Evolutionary conservation across 2,113 vertebrate genomes (phyloP), one percentile per base, ranked within the genome.

Genomic region (Oryzias woworae): DNA sequence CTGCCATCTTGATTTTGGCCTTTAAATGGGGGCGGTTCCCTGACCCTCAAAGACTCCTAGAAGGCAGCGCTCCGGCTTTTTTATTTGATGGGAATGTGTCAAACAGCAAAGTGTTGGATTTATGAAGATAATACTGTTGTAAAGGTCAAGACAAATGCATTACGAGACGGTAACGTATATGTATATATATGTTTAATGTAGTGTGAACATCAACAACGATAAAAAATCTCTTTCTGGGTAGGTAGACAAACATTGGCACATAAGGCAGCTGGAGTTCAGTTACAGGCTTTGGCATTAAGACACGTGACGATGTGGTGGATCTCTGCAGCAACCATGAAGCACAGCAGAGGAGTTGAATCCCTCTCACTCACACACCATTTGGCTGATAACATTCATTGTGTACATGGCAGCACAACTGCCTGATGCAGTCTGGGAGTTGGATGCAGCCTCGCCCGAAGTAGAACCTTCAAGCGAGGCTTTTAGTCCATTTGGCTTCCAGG

Each of bases 211-310:
- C 36, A 36, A 12, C 12, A 36, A 36, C 12, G 8, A 10, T 36
- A 36, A 12, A 15, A 17, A 20, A 45, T 16, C 44, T 16, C 4
- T 6, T 17, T 45, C 43, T 70, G 42, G 44, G 55, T 47, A 80
- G 43, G 61, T 57, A 47, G 78, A 87, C 75, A 82, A 75, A 17
- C 82, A 75, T 70, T 79, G 28, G 75, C 66, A 81, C 44, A 47
- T 63, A 83, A 81, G 73, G 75, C 76, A 53, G 14, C 23, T 58
- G 2, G 7, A 51, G 13, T 28, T 1, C 18, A 43, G 48, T 61
- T 59, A 58, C 71, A 70, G 53, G 46, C 58, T 66, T 66, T 50
- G 77, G 71, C 16, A 43, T 80, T n/a, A 41, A 71, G 49, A 62
- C 56, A 15, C 3, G 14, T 58, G n/a, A 47, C 7, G 0, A 43